These are phyloP conservation scores for Pseudorectes ferrugineus DNA, from an alignment of 2,113 vertebrate species.

Conservation along the genomic window DNA sequence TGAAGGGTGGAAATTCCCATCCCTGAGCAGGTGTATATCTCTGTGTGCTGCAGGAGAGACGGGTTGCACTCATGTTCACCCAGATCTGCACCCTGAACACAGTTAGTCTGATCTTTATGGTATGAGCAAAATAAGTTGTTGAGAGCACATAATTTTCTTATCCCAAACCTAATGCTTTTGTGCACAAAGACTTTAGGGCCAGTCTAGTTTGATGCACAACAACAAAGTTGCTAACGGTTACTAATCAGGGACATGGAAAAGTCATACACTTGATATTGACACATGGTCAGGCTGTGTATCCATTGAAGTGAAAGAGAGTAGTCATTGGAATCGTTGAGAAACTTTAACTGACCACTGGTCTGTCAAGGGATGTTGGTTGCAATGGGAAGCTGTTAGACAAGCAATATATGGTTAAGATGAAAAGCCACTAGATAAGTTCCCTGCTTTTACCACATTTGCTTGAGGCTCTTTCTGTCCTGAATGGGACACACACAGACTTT, in stretches of 20 bases:
- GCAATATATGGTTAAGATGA: not conserved
- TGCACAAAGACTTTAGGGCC: not conserved
- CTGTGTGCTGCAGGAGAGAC: not conserved
- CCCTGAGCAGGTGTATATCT: not conserved
- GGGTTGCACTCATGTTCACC: not conserved
- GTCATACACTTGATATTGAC: accelerated
- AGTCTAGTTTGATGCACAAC: not conserved
- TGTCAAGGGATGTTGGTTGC: not conserved
- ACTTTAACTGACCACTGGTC: not conserved
- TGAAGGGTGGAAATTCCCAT: not conserved
- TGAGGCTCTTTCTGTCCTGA: not conserved
- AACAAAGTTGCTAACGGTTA: not conserved
- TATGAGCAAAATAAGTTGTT: not conserved
- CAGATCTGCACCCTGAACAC: accelerated
- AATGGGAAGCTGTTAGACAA: not conserved
- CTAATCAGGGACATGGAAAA: not conserved
- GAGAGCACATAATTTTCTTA: not conserved
- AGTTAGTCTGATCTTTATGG: not conserved
- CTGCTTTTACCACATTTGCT: not conserved
- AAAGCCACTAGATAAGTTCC: not conserved
- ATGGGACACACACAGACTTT: not conserved
- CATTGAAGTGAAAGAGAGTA: not conserved
- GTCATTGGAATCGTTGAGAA: not conserved
- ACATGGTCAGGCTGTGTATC: not conserved
- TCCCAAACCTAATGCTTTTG: not conserved